Evolutionary conservation across 2,797 vertebrate genomes (phyloP).

Genomic region (Sciaenops ocellatus): DNA sequence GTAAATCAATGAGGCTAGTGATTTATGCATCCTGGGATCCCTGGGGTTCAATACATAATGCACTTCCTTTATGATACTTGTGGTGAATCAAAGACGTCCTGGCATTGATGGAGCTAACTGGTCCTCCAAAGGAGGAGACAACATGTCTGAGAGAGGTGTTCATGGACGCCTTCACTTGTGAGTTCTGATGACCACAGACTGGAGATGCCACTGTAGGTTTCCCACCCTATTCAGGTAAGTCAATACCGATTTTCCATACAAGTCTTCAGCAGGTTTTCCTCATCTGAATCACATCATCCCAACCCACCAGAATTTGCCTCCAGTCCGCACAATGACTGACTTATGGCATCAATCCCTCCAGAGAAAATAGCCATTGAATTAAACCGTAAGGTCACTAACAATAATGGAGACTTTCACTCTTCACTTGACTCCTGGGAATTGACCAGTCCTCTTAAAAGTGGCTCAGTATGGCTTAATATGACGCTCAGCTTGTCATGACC

Average conservation of each 20-base stretch:
- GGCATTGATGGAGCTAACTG: neutral
- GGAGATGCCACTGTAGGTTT: neutral
- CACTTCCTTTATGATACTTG: slow-evolving; percentile 21
- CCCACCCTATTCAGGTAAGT: neutral
- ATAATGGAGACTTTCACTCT: slow-evolving; percentile 60
- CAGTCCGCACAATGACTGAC: slow-evolving; percentile 34
- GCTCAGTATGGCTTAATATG: slow-evolving; percentile 26
- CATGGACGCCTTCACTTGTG: neutral
- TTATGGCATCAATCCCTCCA: slow-evolving; percentile 57
- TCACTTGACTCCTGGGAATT: slow-evolving; percentile 55
- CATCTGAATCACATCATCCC: slow-evolving; percentile 3
- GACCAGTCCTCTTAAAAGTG: slow-evolving; percentile 65
- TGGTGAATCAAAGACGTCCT: slow-evolving; percentile 14
- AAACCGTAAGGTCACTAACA: slow-evolving; percentile 63
- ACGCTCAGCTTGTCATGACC: slow-evolving; percentile 6
- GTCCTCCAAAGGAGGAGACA: slow-evolving; percentile 3
- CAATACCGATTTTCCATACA: slow-evolving; percentile 7
- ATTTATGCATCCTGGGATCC: slow-evolving; percentile 26
- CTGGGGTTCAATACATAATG: slow-evolving; percentile 16
- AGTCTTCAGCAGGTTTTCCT: slow-evolving; percentile 11
- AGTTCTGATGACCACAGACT: neutral
- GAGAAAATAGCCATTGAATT: slow-evolving; percentile 57
- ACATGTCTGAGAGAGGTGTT: neutral
- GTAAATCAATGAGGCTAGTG: slow-evolving; percentile 38
- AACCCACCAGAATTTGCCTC: neutral